These are phyloP conservation scores for Micoletzkya japonica DNA, from an alignment of 2,888 invertebrate genomes.

Conservation along the genomic window DNA sequence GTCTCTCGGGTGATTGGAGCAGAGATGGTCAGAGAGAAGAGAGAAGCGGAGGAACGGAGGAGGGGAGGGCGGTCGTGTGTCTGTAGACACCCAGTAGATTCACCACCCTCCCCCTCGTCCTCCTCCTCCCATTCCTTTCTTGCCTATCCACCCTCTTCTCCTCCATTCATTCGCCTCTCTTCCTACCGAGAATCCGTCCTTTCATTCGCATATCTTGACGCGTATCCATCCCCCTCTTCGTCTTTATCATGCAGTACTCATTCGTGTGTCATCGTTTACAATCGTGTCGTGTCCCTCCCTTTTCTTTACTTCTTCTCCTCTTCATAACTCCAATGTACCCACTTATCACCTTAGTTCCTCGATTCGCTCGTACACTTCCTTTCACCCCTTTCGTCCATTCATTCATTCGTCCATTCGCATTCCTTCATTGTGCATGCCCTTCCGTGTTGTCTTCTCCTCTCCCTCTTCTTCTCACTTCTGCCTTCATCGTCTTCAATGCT, in stretches of 20 bases:
- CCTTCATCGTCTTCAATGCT: background rate
- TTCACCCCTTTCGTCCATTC: background rate
- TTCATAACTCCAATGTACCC: background rate
- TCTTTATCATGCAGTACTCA: no score
- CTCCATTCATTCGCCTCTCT: background rate
- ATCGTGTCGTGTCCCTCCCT: no score
- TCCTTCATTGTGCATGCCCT: background rate
- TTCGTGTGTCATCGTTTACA: no score
- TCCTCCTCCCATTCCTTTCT: background rate
- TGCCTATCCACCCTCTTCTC: no score
- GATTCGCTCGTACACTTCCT: background rate
- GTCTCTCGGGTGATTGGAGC: no score
- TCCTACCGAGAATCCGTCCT: background rate
- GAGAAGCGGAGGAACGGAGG: no score
- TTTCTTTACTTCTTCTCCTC: background rate
- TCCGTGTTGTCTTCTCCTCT: background rate
- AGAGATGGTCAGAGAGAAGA: no score
- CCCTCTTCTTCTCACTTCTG: background rate
- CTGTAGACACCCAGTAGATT: no score
- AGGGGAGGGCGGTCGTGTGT: no score
- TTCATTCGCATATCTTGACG: background rate
- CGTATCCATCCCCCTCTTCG: no score
- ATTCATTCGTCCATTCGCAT: background rate
- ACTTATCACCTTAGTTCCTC: no score
- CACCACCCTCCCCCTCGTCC: background rate